A percentile compares a stretch with the other conserved stretches of the same genome.
Conservation (phyloP, 2,113 vertebrate species). For the Ranitomeya imitator region DNA sequence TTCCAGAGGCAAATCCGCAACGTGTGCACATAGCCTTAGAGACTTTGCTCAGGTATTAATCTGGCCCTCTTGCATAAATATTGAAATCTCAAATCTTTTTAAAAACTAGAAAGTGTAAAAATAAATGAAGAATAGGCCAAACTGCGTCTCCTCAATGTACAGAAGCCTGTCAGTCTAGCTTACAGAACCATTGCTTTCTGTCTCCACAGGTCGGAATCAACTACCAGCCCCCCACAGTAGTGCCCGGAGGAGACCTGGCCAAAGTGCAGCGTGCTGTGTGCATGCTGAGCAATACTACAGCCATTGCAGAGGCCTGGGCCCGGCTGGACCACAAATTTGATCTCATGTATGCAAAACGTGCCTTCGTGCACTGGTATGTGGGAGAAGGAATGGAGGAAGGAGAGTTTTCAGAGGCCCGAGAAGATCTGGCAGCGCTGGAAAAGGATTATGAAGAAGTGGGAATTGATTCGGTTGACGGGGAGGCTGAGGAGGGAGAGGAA, state of each 20-base stretch:
- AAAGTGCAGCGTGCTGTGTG: background rate
- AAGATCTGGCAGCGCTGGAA: slow-evolving; percentile 60
- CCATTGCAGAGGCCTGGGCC: slow-evolving; percentile 56
- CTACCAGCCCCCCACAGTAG: slow-evolving; percentile 51
- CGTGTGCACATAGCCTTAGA: no score
- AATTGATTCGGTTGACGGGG: slow-evolving; percentile 34
- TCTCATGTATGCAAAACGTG: slow-evolving; percentile 39
- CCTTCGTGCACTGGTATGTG: slow-evolving; percentile 60
- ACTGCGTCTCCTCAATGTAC: background rate
- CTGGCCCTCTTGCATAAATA: no score
- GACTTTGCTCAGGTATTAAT: no score
- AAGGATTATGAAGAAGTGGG: slow-evolving; percentile 61
- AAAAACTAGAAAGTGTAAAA: no score
- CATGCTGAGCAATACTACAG: slow-evolving; percentile 59
- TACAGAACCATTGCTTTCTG: background rate
- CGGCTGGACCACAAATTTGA: slow-evolving; percentile 59
- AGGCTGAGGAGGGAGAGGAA: slow-evolving; percentile 27
- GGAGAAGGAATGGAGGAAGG: slow-evolving; percentile 60
- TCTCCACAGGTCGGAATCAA: background rate
- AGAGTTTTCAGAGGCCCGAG: slow-evolving; percentile 58
- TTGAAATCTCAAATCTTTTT: no score
- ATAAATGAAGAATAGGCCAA: background rate
- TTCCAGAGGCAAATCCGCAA: no score
- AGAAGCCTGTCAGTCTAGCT: background rate
- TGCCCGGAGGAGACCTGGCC: slow-evolving; percentile 57